Percentiles rank a stretch among this genome's conserved stretches.
These are phyloP conservation scores for Hedychridium roseum DNA, from an alignment of 2,888 invertebrate genomes.

Conservation along the genomic window DNA sequence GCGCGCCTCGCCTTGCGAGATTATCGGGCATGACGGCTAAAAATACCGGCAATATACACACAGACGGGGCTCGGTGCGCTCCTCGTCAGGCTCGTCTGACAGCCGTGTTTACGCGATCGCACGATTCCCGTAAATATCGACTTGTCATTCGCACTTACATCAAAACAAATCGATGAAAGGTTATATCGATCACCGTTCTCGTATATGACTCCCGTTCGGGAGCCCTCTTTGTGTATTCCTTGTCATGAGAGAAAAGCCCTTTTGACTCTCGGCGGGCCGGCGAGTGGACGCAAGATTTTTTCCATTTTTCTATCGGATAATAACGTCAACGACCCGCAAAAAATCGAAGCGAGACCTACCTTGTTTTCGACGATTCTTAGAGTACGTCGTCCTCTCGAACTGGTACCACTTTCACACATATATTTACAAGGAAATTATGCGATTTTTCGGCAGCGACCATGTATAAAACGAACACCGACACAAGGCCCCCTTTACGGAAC, in stretches of 20 bases:
- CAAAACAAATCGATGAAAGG: not conserved
- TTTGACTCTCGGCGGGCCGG: slow-evolving; percentile 32
- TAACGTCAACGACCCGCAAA: slow-evolving; percentile 3
- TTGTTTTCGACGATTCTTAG: slow-evolving; percentile 44
- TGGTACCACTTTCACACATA: slow-evolving; percentile 55
- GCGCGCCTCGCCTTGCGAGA: not conserved
- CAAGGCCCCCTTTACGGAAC: slow-evolving; percentile 62
- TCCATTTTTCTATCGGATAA: slow-evolving; percentile 9
- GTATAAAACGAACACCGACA: slow-evolving; percentile 60
- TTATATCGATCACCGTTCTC: not conserved
- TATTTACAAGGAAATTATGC: slow-evolving; percentile 43
- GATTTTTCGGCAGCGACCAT: slow-evolving; percentile 54
- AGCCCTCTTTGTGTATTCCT: slow-evolving; percentile 16
- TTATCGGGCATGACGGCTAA: slow-evolving; percentile 15
- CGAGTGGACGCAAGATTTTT: slow-evolving; percentile 19
- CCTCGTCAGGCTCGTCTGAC: slow-evolving; percentile 2
- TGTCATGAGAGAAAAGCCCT: slow-evolving; percentile 25
- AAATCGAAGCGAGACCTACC: slow-evolving; percentile 44
- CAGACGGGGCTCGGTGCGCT: no score
- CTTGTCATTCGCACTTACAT: slow-evolving; percentile 3
- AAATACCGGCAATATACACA: slow-evolving; percentile 23
- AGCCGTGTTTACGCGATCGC: not conserved
- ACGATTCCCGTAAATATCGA: slow-evolving; percentile 12
- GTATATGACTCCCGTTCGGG: slow-evolving; percentile 9
- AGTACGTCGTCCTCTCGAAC: slow-evolving; percentile 46